Evolutionary conservation across 2,113 vertebrate genomes (phyloP).

Genomic region (Ovis aries): ARS-UI_Ramb_v3.0 NC_056054.1:245585001-245585500

Average conservation of each 20-base stretch:
- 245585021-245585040: not conserved
- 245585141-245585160: not conserved
- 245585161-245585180: not conserved
- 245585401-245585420: not conserved
- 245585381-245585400: not conserved
- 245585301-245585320: not conserved
- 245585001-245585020: not conserved
- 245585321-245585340: slow-evolving; percentile 8
- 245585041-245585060: not conserved
- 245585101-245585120: not conserved
- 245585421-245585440: not conserved
- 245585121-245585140: not conserved
- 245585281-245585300: not conserved
- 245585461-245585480: not conserved
- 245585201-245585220: not conserved
- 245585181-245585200: not conserved
- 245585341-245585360: not conserved
- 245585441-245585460: not conserved
- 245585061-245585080: not conserved
- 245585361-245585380: not conserved
- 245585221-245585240: not conserved
- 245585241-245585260: not conserved
- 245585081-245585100: not conserved
- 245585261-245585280: not conserved
- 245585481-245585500: not conserved